A percentile compares a stretch with the other conserved stretches of the same genome.
Conservation (phyloP, 2,888 invertebrate genomes). For the Rhopalosiphum nymphaeae region DNA sequence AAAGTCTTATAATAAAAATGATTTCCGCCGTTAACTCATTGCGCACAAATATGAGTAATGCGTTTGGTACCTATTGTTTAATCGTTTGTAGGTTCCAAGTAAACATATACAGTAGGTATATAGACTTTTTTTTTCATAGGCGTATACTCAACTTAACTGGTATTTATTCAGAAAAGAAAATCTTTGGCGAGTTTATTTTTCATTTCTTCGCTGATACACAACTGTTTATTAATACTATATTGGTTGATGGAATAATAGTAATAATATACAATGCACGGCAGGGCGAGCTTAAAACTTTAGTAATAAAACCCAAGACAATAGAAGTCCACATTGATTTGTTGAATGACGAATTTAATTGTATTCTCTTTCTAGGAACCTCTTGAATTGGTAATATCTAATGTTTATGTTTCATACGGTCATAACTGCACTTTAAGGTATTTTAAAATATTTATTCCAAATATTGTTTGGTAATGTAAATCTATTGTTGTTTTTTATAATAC, state of each 20-base stretch:
- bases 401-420: background rate
- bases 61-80: background rate
- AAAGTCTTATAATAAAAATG: background rate
- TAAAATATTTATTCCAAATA: background rate
- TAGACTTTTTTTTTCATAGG: background rate
- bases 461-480: background rate
- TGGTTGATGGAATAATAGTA: background rate
- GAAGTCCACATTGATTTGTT: slow-evolving; percentile 15
- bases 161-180: background rate
- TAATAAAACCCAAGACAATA: slow-evolving; percentile 14
- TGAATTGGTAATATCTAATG: background rate
- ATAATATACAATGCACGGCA: background rate
- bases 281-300: slow-evolving; percentile 29
- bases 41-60: background rate
- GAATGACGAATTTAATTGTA: background rate
- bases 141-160: background rate
- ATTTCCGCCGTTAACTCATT: background rate
- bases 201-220: background rate
- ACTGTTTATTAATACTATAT: background rate
- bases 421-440: background rate
- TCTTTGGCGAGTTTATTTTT: slow-evolving; percentile 3
- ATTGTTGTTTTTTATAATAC: background rate
- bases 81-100: background rate
- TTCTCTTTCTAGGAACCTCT: background rate
- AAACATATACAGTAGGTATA: background rate